Evolutionary conservation across 2,113 vertebrate genomes (phyloP).

Genomic region (Trogon melanurus): DNA sequence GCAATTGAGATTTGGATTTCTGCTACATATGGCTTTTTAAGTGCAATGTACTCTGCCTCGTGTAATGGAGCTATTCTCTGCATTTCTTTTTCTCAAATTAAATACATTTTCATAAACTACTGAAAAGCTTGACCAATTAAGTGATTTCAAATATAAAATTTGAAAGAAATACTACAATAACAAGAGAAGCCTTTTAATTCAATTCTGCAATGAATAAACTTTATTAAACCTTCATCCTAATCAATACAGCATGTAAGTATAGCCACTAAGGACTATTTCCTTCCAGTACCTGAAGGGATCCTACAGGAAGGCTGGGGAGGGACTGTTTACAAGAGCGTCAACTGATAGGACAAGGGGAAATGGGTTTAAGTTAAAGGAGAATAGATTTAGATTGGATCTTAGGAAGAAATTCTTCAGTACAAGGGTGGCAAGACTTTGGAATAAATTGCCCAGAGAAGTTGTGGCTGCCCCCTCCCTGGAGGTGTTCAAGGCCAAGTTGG

Average conservation of each 20-base stretch:
- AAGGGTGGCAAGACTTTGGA: no score
- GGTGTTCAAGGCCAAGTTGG: no score
- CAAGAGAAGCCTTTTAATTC: neutral
- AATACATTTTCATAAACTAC: neutral
- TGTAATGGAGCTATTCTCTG: neutral
- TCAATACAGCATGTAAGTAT: neutral
- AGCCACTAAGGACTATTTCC: neutral
- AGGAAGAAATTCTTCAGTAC: no score
- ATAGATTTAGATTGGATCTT: no score
- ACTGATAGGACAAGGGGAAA: no score
- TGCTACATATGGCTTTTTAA: neutral
- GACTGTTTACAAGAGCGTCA: no score
- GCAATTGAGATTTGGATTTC: neutral
- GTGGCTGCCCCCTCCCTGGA: no score
- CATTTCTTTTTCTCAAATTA: neutral
- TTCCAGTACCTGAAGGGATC: no score
- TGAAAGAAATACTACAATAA: neutral
- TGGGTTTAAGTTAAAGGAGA: no score
- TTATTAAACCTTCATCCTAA: neutral
- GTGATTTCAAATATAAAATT: neutral
- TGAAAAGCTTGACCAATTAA: neutral
- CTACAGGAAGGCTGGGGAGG: no score
- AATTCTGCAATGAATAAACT: neutral
- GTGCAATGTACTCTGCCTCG: fast-evolving
- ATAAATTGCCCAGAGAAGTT: no score